These are phyloP conservation scores for Galbula dea DNA, from an alignment of 2,113 vertebrate species.

Conservation along the genomic window DNA sequence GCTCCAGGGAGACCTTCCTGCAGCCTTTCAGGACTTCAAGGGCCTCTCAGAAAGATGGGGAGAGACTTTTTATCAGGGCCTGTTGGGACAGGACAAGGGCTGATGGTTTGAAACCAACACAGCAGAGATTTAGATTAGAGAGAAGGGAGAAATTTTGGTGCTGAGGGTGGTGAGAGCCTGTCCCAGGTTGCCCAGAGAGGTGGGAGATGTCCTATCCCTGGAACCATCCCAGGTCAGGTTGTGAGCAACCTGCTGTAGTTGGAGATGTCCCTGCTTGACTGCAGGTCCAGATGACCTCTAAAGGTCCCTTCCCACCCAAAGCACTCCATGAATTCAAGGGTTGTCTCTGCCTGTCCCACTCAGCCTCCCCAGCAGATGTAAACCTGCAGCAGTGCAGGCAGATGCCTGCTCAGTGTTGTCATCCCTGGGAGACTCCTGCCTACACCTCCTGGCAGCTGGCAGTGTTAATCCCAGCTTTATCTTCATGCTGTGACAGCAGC, in stretches of 20 bases:
- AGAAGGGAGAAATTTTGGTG: too few relatives aligned
- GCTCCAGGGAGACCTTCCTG: too few relatives aligned
- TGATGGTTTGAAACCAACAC: too few relatives aligned
- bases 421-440: background rate
- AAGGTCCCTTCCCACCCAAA: background rate
- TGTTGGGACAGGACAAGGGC: too few relatives aligned
- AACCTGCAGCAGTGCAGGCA: background rate
- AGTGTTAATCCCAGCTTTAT: background rate
- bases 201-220: background rate
- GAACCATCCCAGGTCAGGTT: background rate
- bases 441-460: background rate
- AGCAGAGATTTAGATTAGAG: too few relatives aligned
- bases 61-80: too few relatives aligned
- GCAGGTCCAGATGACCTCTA: background rate
- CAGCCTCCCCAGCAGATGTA: background rate
- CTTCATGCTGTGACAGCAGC: accelerated
- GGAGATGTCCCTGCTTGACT: background rate
- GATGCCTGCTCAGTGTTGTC: background rate
- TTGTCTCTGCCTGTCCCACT: background rate
- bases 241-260: background rate
- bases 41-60: too few relatives aligned
- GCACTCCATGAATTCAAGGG: background rate
- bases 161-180: background rate
- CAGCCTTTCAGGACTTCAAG: too few relatives aligned
- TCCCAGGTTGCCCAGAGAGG: background rate